phyloP scores from a whole-genome alignment of 2,113 vertebrate genomes.

The Nannobrachium achirus region DNA sequence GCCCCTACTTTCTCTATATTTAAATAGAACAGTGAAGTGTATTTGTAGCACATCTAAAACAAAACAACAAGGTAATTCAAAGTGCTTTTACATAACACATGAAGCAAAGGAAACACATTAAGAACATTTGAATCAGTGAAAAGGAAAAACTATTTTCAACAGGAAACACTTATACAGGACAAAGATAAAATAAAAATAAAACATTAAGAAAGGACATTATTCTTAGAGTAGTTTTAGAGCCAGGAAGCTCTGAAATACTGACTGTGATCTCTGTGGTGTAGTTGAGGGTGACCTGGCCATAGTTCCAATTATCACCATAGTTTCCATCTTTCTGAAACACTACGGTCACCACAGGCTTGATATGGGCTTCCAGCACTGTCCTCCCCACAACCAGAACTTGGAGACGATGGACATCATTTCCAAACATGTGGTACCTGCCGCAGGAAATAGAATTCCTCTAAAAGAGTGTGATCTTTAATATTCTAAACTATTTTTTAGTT shows the following conservation, averaged over 20 bases:
- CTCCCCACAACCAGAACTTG: conserved; percentile 61
- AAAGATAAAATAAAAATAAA: background rate
- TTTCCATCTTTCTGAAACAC: conserved; percentile 87
- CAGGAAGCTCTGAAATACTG: conserved; percentile 31
- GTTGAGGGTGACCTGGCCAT: conserved; percentile 88
- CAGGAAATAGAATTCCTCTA: background rate
- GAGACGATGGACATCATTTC: conserved; percentile 79
- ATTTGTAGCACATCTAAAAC: background rate
- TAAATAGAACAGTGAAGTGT: too few species aligned
- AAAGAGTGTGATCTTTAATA: background rate
- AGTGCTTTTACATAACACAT: too few species aligned
- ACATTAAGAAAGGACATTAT: too few species aligned
- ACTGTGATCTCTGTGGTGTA: conserved; percentile 80
- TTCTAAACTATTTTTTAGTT: too few species aligned
- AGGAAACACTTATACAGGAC: too few species aligned
- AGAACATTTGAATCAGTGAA: too few species aligned
- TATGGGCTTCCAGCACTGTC: background rate
- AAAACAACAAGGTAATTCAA: background rate
- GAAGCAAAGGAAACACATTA: too few species aligned
- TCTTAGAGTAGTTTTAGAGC: background rate
- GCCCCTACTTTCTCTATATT: too few species aligned
- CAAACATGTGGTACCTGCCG: conserved; percentile 92
- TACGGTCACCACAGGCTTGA: conserved; percentile 23
- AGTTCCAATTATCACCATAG: conserved; percentile 90
- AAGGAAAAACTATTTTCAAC: too few species aligned